Evolutionary conservation across 2,113 vertebrate species (phyloP).

Genomic region (Protobothrops mucrosquamatus): DNA sequence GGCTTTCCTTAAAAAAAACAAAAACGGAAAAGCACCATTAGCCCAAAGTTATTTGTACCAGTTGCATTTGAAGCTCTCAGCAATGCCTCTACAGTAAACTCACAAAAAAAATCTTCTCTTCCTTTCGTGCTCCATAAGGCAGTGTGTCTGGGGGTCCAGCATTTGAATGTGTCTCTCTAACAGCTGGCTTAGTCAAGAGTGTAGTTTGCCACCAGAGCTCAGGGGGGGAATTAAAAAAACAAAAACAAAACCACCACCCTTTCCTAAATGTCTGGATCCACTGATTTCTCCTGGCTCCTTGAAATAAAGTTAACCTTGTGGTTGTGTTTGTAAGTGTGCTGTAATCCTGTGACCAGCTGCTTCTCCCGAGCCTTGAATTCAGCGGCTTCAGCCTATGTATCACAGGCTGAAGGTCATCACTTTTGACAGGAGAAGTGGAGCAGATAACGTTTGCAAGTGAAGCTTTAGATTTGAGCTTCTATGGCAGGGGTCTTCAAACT

Average conservation of each 20-base stretch:
- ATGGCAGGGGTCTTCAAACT: too few species aligned
- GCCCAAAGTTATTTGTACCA: not conserved
- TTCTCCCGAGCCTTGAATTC: not conserved
- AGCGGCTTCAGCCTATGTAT: not conserved
- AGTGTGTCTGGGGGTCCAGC: not conserved
- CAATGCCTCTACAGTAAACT: not conserved
- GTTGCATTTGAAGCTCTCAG: not conserved
- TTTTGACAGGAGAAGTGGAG: not conserved
- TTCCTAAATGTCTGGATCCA: not conserved
- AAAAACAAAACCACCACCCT: not conserved
- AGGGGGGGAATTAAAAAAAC: fast-evolving
- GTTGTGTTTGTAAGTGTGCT: not conserved
- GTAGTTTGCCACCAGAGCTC: not conserved
- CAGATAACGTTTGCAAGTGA: not conserved
- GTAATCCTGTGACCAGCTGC: not conserved
- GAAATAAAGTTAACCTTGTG: not conserved
- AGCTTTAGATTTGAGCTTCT: not conserved
- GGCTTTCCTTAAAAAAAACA: not conserved
- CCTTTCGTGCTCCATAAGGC: too few species aligned
- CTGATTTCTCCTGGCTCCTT: not conserved
- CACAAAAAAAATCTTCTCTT: not conserved
- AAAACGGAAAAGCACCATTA: not conserved
- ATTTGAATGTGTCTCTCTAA: not conserved
- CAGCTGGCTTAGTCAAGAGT: not conserved
- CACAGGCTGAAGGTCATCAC: not conserved